These are phyloP conservation scores for Limenitis camilla DNA, from an alignment of 2,888 invertebrate genomes.

Conservation along the genomic window DNA sequence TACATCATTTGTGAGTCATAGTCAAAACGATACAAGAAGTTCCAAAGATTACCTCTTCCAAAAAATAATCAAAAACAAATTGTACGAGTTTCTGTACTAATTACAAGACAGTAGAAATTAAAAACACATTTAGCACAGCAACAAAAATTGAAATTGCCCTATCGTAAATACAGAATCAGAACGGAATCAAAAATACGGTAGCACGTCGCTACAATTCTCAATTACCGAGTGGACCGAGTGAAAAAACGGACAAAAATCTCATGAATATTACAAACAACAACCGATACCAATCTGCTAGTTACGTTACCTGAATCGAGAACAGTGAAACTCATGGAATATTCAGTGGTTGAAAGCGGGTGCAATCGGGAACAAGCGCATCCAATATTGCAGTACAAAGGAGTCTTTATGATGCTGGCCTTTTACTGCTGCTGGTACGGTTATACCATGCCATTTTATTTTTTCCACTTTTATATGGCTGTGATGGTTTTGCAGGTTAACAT, in stretches of 20 bases:
- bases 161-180: conserved; percentile 21
- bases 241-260: conserved; percentile 64
- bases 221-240: conserved; percentile 47
- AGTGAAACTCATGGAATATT: conserved; percentile 56
- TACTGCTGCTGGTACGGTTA: conserved; percentile 27
- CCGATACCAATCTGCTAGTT: conserved; percentile 66
- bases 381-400: conserved; percentile 38
- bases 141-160: conserved; percentile 11
- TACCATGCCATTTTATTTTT: conserved; percentile 4
- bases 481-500: too few relatives aligned
- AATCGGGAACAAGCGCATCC: conserved; percentile 52
- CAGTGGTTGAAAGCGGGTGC: conserved; percentile 61
- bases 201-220: conserved; percentile 49
- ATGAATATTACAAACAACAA: conserved; percentile 65
- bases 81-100: too few relatives aligned
- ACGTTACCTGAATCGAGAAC: conserved; percentile 30
- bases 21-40: too few relatives aligned
- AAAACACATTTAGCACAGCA: too few relatives aligned
- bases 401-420: conserved; percentile 32
- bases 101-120: too few relatives aligned
- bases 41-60: conserved; percentile 28
- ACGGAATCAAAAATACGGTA: conserved; percentile 23
- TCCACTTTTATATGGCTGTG: not conserved
- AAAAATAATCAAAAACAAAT: conserved; percentile 59
- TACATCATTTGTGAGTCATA: conserved; percentile 19